Evolutionary conservation across 35 echinoderm and acorn worm species (phyloP), one percentile per base, ranked within the genome.

Genomic region (Hemicentrotus pulcherrimus): DNA sequence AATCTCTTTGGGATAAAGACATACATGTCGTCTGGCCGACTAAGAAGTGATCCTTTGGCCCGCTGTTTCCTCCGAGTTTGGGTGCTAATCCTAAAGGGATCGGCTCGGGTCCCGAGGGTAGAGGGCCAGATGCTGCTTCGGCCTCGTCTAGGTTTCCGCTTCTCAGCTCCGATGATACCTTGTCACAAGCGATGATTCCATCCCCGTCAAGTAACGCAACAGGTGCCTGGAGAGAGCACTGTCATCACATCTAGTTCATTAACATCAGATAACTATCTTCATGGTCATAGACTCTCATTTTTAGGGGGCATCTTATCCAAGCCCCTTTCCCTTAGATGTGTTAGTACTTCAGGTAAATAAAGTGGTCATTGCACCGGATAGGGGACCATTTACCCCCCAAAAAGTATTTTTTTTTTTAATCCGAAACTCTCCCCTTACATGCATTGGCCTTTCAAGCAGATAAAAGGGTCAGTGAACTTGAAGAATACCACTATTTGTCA

Each of bases 1-100:
- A 78, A 78, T 78, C 65, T 28, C 65, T 28, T 59, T 28, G 65
- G 28, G 65, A 78, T 78, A 78, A 78, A 78, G 65, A 28, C 65
- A 78, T 78, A 78, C 65, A 78, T 78, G 24, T 78, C 65, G 65
- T 78, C 65, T 78, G 65, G 65, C 18, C 65, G 65, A 78, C 65
- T 78, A 78, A 78, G 65, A 78, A 28, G 65, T 78, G 65, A 78
- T 78, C 65, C 65, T n/a, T 28, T 78, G 65, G 65, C 65, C 65
- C 22, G 65, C 65, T 78, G 65, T 78, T 78, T 78, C 65, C 65
- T 78, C 28, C 22, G 65, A 78, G 65, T 78, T 78, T 6, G 65
- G 65, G 65, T 78, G 65, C 65, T 78, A 78, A 78, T 78, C 65
- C 65, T 78, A 78, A 78, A 78, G 65, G 65, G 65, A 78, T 78